These are phyloP conservation scores for Antheraea yamamai DNA, from an alignment of 2,888 invertebrate genomes.

Conservation along the genomic window DNA sequence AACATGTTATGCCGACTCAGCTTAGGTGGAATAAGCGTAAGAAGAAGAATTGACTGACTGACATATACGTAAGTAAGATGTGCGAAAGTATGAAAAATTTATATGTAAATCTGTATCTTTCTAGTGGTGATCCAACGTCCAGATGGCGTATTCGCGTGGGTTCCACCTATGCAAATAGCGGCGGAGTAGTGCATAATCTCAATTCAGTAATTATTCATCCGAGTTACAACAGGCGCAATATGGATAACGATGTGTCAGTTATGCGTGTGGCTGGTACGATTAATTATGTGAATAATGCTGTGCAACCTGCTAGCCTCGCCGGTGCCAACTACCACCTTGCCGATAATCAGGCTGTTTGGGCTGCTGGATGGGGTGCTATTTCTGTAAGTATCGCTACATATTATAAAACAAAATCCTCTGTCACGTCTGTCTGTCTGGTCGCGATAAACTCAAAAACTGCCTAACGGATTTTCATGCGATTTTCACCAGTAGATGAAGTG, in stretches of 20 bases:
- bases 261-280: slow-evolving; percentile 37
- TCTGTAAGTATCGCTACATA: slow-evolving; percentile 40
- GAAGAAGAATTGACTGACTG: too few species aligned
- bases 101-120: neutral
- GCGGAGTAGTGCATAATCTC: slow-evolving; percentile 29
- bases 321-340: slow-evolving; percentile 47
- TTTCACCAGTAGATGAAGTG: too few species aligned
- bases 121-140: slow-evolving; percentile 26
- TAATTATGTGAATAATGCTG: slow-evolving; percentile 31
- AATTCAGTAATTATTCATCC: slow-evolving; percentile 23
- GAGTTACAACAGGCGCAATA: slow-evolving; percentile 24
- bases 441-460: too few species aligned
- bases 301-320: slow-evolving; percentile 44
- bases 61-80: too few species aligned
- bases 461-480: too few species aligned
- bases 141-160: slow-evolving; percentile 40
- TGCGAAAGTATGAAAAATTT: neutral
- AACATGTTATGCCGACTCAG: too few species aligned
- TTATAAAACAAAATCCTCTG: too few species aligned
- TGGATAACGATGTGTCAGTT: slow-evolving; percentile 50
- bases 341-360: slow-evolving; percentile 52
- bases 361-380: slow-evolving; percentile 57
- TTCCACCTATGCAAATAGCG: slow-evolving; percentile 42
- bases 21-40: too few species aligned
- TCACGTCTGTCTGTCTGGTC: too few species aligned